Evolutionary conservation across 2,113 vertebrate genomes (phyloP).

Genomic region (Brachypteracias leptosomus): DNA sequence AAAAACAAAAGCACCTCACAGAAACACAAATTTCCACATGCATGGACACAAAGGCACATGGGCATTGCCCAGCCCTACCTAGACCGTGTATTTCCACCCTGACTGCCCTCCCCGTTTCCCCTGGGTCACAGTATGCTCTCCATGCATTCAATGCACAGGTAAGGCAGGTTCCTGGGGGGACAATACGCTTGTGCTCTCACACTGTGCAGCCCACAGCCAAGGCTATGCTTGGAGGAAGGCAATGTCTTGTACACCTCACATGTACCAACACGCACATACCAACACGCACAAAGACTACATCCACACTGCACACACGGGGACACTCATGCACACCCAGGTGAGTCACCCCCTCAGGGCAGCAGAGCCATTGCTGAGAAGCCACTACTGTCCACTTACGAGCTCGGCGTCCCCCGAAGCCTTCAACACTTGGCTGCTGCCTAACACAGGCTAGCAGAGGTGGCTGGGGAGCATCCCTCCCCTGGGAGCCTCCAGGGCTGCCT

Average conservation of each 20-base stretch:
- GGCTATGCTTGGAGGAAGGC: background rate
- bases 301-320: accelerated
- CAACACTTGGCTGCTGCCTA: background rate
- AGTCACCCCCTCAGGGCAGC: background rate
- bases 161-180: background rate
- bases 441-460: background rate
- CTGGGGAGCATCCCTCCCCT: background rate
- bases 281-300: background rate
- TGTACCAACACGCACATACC: background rate
- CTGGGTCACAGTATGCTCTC: accelerated
- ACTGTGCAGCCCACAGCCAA: accelerated
- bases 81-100: accelerated
- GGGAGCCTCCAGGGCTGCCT: background rate
- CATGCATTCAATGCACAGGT: accelerated
- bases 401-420: background rate
- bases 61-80: background rate
- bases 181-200: accelerated
- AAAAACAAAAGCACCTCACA: background rate
- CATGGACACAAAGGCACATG: background rate
- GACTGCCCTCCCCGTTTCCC: background rate
- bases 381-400: background rate
- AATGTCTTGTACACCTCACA: background rate
- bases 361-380: background rate
- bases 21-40: background rate
- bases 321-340: accelerated